Base-by-base conservation (phyloP, 2,797 vertebrate species). In the Catharus ustulatus region DNA sequence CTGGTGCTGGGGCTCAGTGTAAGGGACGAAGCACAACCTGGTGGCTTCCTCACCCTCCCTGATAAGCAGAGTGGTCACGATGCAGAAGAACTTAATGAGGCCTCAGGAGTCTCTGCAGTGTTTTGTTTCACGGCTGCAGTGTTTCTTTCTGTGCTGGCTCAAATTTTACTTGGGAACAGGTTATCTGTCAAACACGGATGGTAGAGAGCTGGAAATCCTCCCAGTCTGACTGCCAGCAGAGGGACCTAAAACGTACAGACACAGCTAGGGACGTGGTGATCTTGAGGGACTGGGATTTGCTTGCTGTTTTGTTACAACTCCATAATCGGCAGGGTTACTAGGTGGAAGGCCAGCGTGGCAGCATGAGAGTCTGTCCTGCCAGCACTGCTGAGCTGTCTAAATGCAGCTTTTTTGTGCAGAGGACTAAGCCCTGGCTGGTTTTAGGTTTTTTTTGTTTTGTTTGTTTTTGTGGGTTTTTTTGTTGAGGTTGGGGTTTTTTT, bases 191-290 rank as follows among this genome's bases (percentile, higher is more conserved):
- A 7, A 24, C 14, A 17, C 2, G 17, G 14, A 30, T 15, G 49
- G 15, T 22, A 78, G 43, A 75, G 40, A 91, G 51, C 58, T 42
- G 71, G 51, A 81, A 91, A 84, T 62, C 62, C 38, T 30, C 14
- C 7, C 24, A 38, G 6, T 34, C 62, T 81, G 82, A 10, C 87
- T 72, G 67, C 94, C 95, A 90, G 91, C 93, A 94, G 95, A 86
- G 88, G 93, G 90, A 84, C 80, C 63, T 79, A 15, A 34, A 52
- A 63, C 6, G 36, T 48, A 58, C n/a, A 69, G 34, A 26, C 0
- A 1, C 54, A 38, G 52, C 40, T 55, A 20, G 51, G 91, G 57
- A 24, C 4, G 0, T 8, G 13, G 55, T 40, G 51, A 73, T 92
- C 18, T 30, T 15, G 55, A 55, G 73, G 45, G 40, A 32, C 40